Evolutionary conservation across 35 echinoderm and acorn worm genomes (phyloP).

Genomic region (Stichopus chloronotus): DNA sequence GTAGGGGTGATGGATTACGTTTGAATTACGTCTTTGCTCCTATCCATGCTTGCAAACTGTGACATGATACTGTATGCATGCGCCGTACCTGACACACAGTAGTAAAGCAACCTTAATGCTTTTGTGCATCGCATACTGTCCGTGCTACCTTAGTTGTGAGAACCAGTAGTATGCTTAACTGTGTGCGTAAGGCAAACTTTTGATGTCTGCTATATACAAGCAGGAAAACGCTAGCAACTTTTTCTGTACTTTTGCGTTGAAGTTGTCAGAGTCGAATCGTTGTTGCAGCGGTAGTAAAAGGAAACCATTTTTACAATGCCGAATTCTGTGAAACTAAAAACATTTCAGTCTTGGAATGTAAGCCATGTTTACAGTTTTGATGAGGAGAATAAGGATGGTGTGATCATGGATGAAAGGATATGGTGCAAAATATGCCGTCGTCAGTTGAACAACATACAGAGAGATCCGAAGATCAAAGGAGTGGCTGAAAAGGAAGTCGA

Average conservation of each 20-base stretch:
- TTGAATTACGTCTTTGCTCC: neutral
- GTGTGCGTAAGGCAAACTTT: neutral
- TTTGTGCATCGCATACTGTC: neutral
- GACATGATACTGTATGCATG: neutral
- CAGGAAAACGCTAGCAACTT: neutral
- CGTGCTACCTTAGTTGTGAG: neutral
- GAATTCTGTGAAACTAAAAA: slow-evolving; percentile 1
- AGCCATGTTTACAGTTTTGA: neutral
- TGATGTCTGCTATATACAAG: neutral
- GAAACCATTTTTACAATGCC: neutral
- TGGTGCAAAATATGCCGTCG: neutral
- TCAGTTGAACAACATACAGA: neutral
- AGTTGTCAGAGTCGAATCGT: neutral
- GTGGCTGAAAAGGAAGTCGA: neutral
- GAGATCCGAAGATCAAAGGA: slow-evolving; percentile 9
- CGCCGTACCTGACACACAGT: neutral
- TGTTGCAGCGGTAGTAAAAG: neutral
- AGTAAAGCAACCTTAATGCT: neutral
- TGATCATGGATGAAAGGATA: neutral
- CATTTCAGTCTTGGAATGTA: neutral
- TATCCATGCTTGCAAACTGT: neutral
- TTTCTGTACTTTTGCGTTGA: neutral
- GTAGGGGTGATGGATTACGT: neutral
- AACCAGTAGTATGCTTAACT: neutral
- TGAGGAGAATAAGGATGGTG: neutral